A percentile compares a stretch with the other conserved stretches of the same genome.
Evolutionary conservation across 2,797 vertebrate genomes (phyloP).

Genomic region (Pogoniulus pusillus): DNA sequence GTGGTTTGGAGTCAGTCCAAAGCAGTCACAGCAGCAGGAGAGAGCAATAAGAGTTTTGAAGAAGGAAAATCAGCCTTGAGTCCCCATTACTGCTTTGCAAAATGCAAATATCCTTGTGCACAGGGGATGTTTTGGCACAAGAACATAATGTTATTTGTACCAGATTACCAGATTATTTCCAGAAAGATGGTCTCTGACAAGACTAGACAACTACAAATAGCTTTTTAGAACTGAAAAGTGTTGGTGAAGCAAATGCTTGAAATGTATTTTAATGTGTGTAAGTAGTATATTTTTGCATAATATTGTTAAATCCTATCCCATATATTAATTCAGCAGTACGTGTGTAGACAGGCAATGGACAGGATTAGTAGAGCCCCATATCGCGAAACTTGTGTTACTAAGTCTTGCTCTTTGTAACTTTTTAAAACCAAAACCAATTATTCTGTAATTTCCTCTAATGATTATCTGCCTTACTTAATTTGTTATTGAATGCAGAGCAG

Average conservation of each 20-base stretch:
- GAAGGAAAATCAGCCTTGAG: conserved; percentile 42
- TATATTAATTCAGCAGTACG: neutral
- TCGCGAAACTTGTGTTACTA: neutral
- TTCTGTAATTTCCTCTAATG: neutral
- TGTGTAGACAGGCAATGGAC: neutral
- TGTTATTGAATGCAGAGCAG: neutral
- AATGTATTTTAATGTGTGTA: neutral
- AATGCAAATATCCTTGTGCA: conserved; percentile 36
- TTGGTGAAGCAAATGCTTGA: neutral
- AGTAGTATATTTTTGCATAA: neutral
- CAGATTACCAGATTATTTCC: conserved; percentile 57
- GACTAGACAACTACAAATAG: neutral
- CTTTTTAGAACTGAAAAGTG: neutral
- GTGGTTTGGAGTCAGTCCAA: conserved; percentile 66
- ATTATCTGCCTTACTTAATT: neutral
- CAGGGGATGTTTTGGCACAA: neutral
- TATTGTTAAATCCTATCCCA: neutral
- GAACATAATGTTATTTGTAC: conserved; percentile 13
- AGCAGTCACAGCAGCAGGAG: conserved; percentile 57
- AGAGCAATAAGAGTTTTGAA: conserved; percentile 56
- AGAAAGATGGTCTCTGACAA: conserved; percentile 37
- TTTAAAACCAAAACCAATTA: neutral
- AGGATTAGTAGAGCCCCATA: neutral
- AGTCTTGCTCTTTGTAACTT: neutral
- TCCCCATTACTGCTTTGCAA: conserved; percentile 25